A percentile compares a stretch with the other conserved stretches of the same genome.
These are phyloP conservation scores for Psammodynastes pulverulentus DNA, from an alignment of 2,113 vertebrate genomes.

Conservation along the genomic window DNA sequence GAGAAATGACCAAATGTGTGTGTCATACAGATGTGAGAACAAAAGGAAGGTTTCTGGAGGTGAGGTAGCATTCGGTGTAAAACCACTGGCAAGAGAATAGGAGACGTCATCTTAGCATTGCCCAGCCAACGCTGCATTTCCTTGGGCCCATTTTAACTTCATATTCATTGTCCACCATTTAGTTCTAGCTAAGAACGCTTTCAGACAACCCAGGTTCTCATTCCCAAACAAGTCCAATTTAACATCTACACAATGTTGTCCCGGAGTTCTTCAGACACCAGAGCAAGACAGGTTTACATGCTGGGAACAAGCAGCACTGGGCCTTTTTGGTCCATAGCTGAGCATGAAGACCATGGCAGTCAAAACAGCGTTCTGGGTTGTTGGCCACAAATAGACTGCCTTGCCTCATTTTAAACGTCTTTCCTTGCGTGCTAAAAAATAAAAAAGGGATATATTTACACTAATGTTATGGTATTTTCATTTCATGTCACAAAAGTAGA, in stretches of 20 bases:
- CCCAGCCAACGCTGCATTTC: not conserved
- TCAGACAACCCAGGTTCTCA: not conserved
- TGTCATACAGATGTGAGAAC: not conserved
- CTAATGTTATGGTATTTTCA: not conserved
- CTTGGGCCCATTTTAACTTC: not conserved
- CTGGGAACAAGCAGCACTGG: not conserved
- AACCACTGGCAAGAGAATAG: not conserved
- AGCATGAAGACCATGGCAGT: not conserved
- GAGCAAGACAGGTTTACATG: not conserved
- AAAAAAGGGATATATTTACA: not conserved
- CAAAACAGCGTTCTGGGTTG: not conserved
- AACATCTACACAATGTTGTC: not conserved
- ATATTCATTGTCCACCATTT: not conserved
- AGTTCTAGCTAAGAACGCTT: not conserved
- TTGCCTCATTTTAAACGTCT: not conserved
- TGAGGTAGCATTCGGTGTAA: not conserved
- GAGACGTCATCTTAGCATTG: not conserved
- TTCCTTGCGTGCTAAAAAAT: not conserved
- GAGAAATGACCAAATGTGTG: not conserved
- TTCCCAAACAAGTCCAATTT: not conserved
- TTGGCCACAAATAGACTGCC: not conserved
- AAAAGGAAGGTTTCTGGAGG: not conserved
- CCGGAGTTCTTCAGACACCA: not conserved
- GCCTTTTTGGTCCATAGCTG: not conserved
- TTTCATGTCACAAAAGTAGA: not conserved